Percentiles rank a stretch among this genome's conserved stretches.
These are phyloP conservation scores for Anableps anableps DNA, from an alignment of 2,797 vertebrate genomes.

Conservation along the genomic window DNA sequence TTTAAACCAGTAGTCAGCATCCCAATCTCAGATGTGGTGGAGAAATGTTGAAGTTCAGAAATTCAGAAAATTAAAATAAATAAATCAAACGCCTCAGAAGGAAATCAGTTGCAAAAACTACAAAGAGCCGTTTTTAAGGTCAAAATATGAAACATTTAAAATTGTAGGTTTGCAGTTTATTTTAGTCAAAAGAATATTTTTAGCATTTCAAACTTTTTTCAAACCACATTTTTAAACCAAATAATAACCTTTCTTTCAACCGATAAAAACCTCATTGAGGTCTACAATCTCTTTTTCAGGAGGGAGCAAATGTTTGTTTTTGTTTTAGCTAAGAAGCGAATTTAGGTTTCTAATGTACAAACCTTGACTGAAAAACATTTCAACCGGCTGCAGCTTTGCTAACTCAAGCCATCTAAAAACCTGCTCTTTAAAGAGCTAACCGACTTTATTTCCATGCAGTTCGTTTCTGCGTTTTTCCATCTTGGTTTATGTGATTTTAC, in stretches of 20 bases:
- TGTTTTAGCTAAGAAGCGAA: neutral
- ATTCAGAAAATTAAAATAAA: neutral
- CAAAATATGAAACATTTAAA: neutral
- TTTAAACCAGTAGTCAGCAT: neutral
- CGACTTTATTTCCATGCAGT: neutral
- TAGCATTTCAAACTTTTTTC: neutral
- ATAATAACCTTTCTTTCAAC: neutral
- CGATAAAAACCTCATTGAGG: neutral
- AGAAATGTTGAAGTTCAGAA: neutral
- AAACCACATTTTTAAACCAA: neutral
- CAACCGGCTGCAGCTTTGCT: neutral
- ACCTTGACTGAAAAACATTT: neutral
- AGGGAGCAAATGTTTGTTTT: neutral
- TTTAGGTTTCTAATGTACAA: neutral
- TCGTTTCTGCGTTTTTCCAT: neutral
- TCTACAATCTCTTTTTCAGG: neutral
- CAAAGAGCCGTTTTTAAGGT: neutral
- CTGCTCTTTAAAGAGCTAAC: neutral
- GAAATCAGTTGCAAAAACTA: neutral
- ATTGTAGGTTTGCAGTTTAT: neutral
- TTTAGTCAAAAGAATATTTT: neutral
- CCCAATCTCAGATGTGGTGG: neutral
- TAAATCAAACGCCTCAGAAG: neutral
- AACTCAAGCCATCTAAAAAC: neutral
- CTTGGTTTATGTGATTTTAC: constrained; percentile 3